Percentiles rank a stretch among this genome's conserved stretches.
These are phyloP conservation scores for Furcula furcula DNA, from an alignment of 2,888 invertebrate species.

Conservation along the genomic window DNA sequence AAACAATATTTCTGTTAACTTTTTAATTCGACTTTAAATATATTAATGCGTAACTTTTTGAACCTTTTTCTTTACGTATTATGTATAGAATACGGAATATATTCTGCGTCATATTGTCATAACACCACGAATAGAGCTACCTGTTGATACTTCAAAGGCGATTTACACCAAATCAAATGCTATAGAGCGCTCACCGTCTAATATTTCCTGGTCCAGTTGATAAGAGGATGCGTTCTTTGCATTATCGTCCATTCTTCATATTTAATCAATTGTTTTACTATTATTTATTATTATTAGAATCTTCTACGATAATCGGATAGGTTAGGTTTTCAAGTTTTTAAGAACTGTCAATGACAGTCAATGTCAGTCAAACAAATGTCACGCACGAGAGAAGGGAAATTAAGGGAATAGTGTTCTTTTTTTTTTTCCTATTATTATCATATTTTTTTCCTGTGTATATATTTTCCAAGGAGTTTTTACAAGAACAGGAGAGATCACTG, in stretches of 20 bases:
- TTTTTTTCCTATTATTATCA: too few species aligned
- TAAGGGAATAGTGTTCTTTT: too few species aligned
- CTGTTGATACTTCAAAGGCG: constrained; percentile 37
- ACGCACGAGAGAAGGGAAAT: not conserved
- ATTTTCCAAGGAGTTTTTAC: too few species aligned
- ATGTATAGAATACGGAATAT: constrained; percentile 22
- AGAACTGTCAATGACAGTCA: constrained; percentile 7
- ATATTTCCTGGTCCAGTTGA: constrained; percentile 74
- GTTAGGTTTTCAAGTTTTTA: constrained; percentile 35
- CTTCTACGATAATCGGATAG: constrained; percentile 42
- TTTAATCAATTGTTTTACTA: constrained; percentile 57
- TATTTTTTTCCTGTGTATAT: too few species aligned
- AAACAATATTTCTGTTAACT: too few species aligned
- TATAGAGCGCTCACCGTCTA: constrained; percentile 57
- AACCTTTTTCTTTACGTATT: constrained; percentile 15
- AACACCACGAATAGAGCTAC: constrained; percentile 26
- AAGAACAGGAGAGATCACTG: too few species aligned
- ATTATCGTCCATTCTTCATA: constrained; percentile 81
- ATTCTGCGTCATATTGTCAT: constrained; percentile 38
- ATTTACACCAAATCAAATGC: constrained; percentile 39
- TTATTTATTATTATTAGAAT: constrained; percentile 46
- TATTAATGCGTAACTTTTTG: constrained; percentile 3
- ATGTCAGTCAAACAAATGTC: not conserved
- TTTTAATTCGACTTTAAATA: too few species aligned
- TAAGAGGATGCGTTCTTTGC: constrained; percentile 69